Base-by-base conservation (phyloP, 2,888 invertebrate species). In the Eledona agricola region DNA sequence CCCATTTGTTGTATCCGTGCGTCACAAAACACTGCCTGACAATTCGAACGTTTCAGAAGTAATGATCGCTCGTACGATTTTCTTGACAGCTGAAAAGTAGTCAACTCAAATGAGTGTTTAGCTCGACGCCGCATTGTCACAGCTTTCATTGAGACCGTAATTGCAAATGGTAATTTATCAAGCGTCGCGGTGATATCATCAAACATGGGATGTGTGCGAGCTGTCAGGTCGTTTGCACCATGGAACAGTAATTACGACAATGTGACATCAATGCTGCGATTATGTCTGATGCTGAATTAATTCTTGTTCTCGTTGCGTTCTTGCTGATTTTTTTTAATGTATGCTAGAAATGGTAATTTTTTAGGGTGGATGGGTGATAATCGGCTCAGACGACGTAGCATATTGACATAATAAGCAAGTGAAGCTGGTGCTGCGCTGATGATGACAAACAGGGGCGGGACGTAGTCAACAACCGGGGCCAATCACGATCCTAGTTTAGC, bases 401-500 rank as follows among this genome's bases (percentile, higher is more conserved):
- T n/a, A n/a, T n/a, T n/a, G n/a, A n/a, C 17, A 32, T 17, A 12
- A 12, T 9, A 13, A 32, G 17, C 16, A 32, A 32, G 17, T 17
- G 15, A 32, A 32, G 15, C n/a, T n/a, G 16, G 15, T 13, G 5
- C 20, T 9, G 12, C 15, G 37, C 13, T 22, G 15, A 6, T 37
- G 42, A 42, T 29, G 42, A 28, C 29, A 42, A 28, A 42, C 28
- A 67, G 64, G 72, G 74, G 74, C 74, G 74, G 72, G 59, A 65
- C 73, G 58, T 65, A 68, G 62, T 60, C 64, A 70, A 62, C 62
- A 66, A 62, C 61, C 59, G 52, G 59, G 62, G 68, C 75, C 74
- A 74, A 75, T 74, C 65, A 63, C 59, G 57, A 54, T 42, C 60
- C 66, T 55, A 57, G 66, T 68, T 65, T 62, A 58, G 70, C 69